These are phyloP conservation scores for Meleagris gallopavo DNA, from an alignment of 2,113 vertebrate genomes.

Conservation along the genomic window DNA sequence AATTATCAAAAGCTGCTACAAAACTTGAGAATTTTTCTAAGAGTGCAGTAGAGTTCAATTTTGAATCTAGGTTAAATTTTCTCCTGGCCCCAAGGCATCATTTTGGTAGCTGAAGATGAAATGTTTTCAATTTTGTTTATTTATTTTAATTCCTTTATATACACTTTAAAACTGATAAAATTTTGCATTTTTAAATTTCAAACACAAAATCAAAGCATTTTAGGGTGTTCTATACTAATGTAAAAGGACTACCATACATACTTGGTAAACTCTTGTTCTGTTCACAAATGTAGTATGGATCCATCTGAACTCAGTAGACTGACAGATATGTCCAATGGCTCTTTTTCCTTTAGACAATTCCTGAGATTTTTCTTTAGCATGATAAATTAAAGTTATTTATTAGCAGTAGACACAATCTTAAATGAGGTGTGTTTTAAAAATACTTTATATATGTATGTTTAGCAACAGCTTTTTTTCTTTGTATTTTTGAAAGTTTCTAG, in stretches of 20 bases:
- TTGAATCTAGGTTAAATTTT: background rate
- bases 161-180: background rate
- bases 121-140: background rate
- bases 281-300: background rate
- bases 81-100: background rate
- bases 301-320: background rate
- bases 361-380: background rate
- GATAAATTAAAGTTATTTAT: background rate
- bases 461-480: background rate
- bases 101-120: background rate
- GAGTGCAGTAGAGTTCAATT: background rate
- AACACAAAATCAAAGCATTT: background rate
- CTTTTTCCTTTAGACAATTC: background rate
- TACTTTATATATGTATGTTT: background rate
- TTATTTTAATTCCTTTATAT: background rate
- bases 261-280: background rate
- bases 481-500: background rate
- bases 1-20: background rate
- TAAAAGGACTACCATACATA: background rate
- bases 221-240: background rate
- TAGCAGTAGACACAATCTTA: background rate
- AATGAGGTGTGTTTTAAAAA: background rate
- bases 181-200: background rate
- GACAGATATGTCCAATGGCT: background rate
- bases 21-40: background rate